A percentile compares a stretch with the other conserved stretches of the same genome.
phyloP scores from a whole-genome alignment of 2,888 invertebrate species.

The Oscheius sp. region DNA sequence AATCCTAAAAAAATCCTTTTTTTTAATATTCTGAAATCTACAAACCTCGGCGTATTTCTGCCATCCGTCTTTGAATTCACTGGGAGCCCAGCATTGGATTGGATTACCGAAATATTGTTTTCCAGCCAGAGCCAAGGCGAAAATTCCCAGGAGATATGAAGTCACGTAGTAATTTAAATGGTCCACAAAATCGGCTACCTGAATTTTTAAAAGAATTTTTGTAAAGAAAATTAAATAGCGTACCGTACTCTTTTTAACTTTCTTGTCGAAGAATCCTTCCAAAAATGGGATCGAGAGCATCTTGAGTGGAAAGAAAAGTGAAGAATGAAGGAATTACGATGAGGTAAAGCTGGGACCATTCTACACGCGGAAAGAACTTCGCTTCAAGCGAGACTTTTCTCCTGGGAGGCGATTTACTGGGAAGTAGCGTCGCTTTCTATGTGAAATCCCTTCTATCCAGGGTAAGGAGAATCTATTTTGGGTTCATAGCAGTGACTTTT shows the following conservation, averaged over 20 bases:
- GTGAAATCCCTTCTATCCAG: too few relatives aligned
- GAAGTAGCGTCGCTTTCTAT: too few relatives aligned
- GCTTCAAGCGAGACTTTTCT: too few relatives aligned
- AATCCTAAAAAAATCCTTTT: too few relatives aligned
- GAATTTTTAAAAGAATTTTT: too few relatives aligned
- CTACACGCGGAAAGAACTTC: too few relatives aligned
- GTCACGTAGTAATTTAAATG: slow-evolving; percentile 76
- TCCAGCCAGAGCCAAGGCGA: slow-evolving; percentile 75
- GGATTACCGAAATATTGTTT: slow-evolving; percentile 76
- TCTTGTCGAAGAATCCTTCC: slow-evolving; percentile 53
- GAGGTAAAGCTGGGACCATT: too few relatives aligned
- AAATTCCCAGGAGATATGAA: slow-evolving; percentile 74
- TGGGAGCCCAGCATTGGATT: slow-evolving; percentile 74
- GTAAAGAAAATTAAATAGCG: too few relatives aligned
- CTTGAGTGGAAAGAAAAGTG: not conserved
- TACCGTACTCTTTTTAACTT: slow-evolving; percentile 56
- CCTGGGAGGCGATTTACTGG: too few relatives aligned
- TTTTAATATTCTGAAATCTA: too few relatives aligned
- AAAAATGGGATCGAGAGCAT: slow-evolving; percentile 59
- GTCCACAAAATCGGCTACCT: slow-evolving; percentile 74
- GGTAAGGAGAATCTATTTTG: too few relatives aligned
- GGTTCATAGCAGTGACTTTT: too few relatives aligned
- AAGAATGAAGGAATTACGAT: not conserved
- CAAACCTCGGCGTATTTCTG: slow-evolving; percentile 56
- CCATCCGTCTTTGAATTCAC: slow-evolving; percentile 52